Evolutionary conservation across 2,888 invertebrate species (phyloP).

Genomic region (Dynastes hyllus): DNA sequence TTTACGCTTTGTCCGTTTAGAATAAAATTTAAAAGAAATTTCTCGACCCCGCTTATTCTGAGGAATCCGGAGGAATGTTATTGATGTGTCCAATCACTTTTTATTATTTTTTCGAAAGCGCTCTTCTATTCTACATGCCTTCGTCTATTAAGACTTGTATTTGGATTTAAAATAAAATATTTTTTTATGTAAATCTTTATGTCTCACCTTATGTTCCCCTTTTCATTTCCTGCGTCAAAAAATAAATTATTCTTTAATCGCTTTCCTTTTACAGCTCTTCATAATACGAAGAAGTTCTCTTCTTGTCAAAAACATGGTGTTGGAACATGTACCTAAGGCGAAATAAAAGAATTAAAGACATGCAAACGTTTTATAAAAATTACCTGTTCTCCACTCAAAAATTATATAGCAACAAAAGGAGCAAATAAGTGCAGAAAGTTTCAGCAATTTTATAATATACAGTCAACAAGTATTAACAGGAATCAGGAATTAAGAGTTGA

Average conservation of each 20-base stretch:
- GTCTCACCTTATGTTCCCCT: no score
- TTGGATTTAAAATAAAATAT: background rate
- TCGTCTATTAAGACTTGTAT: background rate
- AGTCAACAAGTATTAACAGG: background rate
- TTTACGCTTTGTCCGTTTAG: constrained; percentile 52
- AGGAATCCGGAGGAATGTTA: background rate
- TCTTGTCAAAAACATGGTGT: no score
- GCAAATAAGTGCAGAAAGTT: background rate
- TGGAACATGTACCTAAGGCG: no score
- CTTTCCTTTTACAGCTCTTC: no score
- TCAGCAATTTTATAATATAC: background rate
- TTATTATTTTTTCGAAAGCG: background rate
- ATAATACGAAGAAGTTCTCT: no score
- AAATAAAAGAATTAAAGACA: no score
- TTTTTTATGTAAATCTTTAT: background rate
- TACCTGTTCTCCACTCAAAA: no score
- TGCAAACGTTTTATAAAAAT: no score
- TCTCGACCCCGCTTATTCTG: constrained; percentile 48
- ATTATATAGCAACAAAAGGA: no score
- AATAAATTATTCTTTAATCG: no score
- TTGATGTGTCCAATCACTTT: background rate
- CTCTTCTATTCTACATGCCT: background rate
- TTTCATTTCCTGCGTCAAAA: no score
- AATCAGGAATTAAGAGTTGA: background rate
- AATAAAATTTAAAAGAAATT: constrained; percentile 49